Percentiles rank a stretch among this genome's conserved stretches.
phyloP scores from a whole-genome alignment of 23 tunicate genomes.

The Diplosoma virens region DNA sequence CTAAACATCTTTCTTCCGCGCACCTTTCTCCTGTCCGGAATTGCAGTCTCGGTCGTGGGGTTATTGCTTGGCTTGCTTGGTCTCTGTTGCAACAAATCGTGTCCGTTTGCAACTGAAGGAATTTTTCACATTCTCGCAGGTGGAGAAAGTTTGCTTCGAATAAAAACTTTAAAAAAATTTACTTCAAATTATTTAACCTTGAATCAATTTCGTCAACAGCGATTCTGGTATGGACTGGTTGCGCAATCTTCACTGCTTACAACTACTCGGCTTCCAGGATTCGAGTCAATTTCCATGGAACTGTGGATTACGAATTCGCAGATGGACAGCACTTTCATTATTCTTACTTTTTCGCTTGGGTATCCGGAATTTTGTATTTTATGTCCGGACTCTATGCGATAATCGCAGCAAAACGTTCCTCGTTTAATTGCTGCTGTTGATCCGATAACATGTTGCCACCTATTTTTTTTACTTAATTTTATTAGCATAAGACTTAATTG shows the following conservation, averaged over 20 bases:
- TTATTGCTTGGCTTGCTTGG: not conserved
- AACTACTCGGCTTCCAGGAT: not conserved
- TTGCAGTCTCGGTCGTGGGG: not conserved
- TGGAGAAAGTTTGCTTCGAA: too few relatives aligned
- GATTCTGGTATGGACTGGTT: not conserved
- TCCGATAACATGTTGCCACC: too few relatives aligned
- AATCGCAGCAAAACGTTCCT: not conserved
- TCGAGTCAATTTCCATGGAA: not conserved
- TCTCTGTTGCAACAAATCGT: not conserved
- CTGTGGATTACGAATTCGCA: not conserved
- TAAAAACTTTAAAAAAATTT: too few relatives aligned
- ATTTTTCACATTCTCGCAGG: not conserved
- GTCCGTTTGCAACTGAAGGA: conserved; percentile 12
- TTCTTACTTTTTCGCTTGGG: conserved; percentile 24
- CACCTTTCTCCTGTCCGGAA: not conserved
- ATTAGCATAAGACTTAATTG: too few relatives aligned
- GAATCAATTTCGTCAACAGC: too few relatives aligned
- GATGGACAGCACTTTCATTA: conserved; percentile 17
- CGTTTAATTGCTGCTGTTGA: not conserved
- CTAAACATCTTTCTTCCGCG: conserved; percentile 14
- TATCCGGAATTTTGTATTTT: conserved; percentile 15
- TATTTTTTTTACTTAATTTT: too few relatives aligned
- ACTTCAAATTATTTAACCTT: too few relatives aligned
- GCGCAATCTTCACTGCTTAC: conserved; percentile 1
- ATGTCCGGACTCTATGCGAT: not conserved